Conservation (phyloP, 2,797 vertebrate species). For the Pseudocheirus occidentalis region DNA sequence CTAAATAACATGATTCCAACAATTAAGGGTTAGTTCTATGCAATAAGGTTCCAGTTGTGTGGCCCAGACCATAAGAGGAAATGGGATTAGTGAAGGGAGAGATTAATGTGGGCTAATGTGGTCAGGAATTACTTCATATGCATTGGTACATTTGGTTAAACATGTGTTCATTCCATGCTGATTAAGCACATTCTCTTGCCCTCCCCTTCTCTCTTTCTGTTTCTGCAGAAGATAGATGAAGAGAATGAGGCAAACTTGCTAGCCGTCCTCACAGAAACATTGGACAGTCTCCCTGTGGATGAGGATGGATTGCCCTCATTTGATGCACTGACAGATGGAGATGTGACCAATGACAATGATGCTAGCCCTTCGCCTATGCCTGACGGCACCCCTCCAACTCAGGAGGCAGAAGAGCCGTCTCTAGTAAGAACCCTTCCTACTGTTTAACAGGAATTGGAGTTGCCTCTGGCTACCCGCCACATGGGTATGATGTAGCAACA, state of each 20-base stretch:
- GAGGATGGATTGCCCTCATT: conserved; percentile 99
- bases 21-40: neutral
- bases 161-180: neutral
- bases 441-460: conserved; percentile 85
- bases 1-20: neutral
- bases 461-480: conserved; percentile 84
- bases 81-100: neutral
- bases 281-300: conserved; percentile 99
- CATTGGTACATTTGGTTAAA: neutral
- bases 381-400: conserved; percentile 93
- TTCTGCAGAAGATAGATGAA: conserved; percentile 97
- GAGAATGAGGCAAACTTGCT: conserved; percentile 99
- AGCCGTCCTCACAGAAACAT: conserved; percentile 98
- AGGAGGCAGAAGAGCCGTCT: conserved; percentile 98
- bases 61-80: neutral
- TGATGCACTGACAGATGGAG: conserved; percentile 98
- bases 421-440: conserved; percentile 93
- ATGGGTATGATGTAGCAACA: conserved; percentile 85
- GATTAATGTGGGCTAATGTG: neutral
- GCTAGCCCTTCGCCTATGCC: conserved; percentile 95
- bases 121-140: neutral
- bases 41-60: neutral
- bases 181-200: neutral
- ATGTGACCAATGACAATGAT: conserved; percentile 98
- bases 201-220: conserved; percentile 9